A percentile compares a stretch with the other conserved stretches of the same genome.
These are phyloP conservation scores for Choloepus hoffmanni DNA, from an alignment of 2,113 vertebrate species.

Conservation along the genomic window DNA sequence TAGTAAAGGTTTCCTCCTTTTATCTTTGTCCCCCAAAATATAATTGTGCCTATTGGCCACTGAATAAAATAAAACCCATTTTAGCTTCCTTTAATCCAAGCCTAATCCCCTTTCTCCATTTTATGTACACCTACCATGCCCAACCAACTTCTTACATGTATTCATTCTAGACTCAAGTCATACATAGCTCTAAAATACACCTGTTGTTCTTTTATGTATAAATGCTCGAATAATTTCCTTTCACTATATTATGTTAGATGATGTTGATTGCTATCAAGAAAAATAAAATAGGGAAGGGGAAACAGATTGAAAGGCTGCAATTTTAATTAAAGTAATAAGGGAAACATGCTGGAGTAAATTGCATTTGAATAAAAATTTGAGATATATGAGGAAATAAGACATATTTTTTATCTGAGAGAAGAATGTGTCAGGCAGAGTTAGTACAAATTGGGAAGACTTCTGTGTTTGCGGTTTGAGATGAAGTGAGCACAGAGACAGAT, in stretches of 20 bases:
- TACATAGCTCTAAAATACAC: neutral
- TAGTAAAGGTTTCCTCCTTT: neutral
- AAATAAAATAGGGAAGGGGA: neutral
- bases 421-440: neutral
- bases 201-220: neutral
- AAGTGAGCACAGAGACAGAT: neutral
- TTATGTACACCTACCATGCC: neutral
- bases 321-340: neutral
- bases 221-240: neutral
- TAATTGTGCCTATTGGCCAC: neutral
- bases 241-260: neutral
- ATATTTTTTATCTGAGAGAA: constrained; percentile 16
- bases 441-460: constrained; percentile 11
- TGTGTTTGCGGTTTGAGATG: neutral
- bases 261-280: neutral
- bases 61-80: neutral
- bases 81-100: neutral
- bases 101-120: neutral
- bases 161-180: neutral
- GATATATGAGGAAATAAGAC: neutral
- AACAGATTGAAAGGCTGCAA: neutral
- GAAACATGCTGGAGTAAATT: neutral
- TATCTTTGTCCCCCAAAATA: neutral
- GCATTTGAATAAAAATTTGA: constrained; percentile 48
- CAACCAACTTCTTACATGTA: neutral